Base-by-base conservation (phyloP, 2,888 invertebrate genomes). In the Alcis repandata region DNA sequence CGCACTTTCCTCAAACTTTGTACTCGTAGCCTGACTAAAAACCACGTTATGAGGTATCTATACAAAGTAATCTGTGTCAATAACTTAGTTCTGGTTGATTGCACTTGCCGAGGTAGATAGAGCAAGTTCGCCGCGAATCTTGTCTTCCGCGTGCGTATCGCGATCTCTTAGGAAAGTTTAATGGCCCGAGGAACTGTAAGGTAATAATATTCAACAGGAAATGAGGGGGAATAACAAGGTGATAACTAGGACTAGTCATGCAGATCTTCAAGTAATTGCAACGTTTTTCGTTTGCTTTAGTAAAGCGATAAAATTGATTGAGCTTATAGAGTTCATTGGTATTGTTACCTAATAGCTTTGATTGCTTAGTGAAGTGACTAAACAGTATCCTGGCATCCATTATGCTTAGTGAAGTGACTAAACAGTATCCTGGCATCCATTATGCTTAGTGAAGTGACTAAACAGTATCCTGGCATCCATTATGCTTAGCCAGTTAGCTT, bases 81-180 rank as follows among this genome's bases (percentile, higher is more conserved):
- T 65, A 67, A 48, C 59, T 67, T 61, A 49, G 87, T 90, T 87
- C 87, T 85, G 89, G 88, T 90, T 88, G 88, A 91, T 91, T 86
- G 88, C 89, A 87, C 89, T 85, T 85, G 84, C 79, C 85, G 84
- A 86, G 86, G 86, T 87, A 87, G 85, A 81, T 43, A 80, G 81
- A 79, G 79, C 82, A 80, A 79, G 81, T 83, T 79, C 76, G 80
- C 77, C 78, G 77, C 79, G 71, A 52, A 72, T 72, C 76, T 71
- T 71, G 73, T 63, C 67, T 76, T 76, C 76, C 76, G 76, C 71
- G 59, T 72, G 52, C 52, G 63, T 68, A 69, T 70, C 67, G 68
- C 59, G 60, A 60, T 63, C 59, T 60, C 56, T 22, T 48, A 56
- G 57, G 76, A 79, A 79, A 79, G 80, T 84, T 79, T 82, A 84